Base-by-base conservation (phyloP, 2,797 vertebrate genomes). In the Ptychobarbus kaznakovi region DNA sequence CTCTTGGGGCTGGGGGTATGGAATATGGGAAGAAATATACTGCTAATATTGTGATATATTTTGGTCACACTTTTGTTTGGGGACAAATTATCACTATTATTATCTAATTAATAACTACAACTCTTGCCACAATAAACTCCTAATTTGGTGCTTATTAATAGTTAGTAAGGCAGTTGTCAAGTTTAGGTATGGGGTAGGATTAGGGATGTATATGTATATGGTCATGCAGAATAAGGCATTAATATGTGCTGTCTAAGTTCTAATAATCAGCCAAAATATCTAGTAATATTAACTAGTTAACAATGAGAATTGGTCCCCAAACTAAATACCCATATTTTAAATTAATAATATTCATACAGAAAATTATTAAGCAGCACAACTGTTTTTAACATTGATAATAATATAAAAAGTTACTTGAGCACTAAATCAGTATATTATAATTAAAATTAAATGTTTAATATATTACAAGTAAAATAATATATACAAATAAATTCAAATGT, bases 1-100 rank as follows among this genome's bases (percentile, higher is more conserved):
- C 91, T 99, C 98, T 92, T 99, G 98, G 0, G 98, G 95, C 98
- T 99, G 93, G 0, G 13, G 38, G 38, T 10, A 58, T 22, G 7
- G 6, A 68, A 68, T 35, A 70, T 63, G 12, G 6, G 2, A 66
- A 65, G 40, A 80, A 80, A 44, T 58, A 79, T 40, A 5, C 13
- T 82, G 25, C 11, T 38, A 15, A 76, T 58, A 58, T 38, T 76
- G 51, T 1, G 70, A 46, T 75, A 84, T 20, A 86, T 66, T 65
- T 65, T 65, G 63, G 6, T 66, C 63, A 32, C 28, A 66, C 63
- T 18, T 66, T 35, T 18, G 63, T 8, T 65, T 32, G 13, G 13
- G 1, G 13, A 16, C 28, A 7, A 32, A 25, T 65, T 65, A 2
- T 15, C 2, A 7, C 28, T 32, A 28, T 20, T 32, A 28, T 20